Conservation (phyloP, 2,888 invertebrate species). For the Netelia melanura region DNA sequence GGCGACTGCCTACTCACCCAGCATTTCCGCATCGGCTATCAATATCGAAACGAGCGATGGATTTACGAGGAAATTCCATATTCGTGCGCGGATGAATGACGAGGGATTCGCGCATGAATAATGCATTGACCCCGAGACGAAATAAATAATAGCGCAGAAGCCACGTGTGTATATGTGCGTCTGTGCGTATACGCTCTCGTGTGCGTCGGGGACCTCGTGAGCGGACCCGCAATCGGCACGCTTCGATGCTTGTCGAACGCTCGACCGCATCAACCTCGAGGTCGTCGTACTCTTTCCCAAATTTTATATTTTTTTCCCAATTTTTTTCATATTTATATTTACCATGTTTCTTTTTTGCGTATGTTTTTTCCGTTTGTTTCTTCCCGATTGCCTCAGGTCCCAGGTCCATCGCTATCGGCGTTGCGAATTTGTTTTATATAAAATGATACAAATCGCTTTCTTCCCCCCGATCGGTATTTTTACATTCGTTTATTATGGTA, state of each 20-base stretch:
- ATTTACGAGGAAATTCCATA: conserved; percentile 76
- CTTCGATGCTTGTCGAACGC: conserved; percentile 66
- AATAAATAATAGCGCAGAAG: conserved; percentile 76
- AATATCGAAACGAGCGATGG: conserved; percentile 74
- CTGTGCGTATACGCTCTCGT: conserved; percentile 61
- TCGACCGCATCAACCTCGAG: conserved; percentile 58
- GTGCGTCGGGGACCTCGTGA: conserved; percentile 66
- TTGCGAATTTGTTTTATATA: too few relatives aligned
- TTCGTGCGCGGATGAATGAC: conserved; percentile 76
- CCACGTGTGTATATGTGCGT: conserved; percentile 58
- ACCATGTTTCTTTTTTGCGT: conserved; percentile 20
- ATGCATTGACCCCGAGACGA: conserved; percentile 77
- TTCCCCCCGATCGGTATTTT: too few relatives aligned
- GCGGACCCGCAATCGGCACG: conserved; percentile 59
- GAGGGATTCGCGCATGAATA: conserved; percentile 79
- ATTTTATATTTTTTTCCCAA: conserved; percentile 31
- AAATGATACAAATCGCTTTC: too few relatives aligned
- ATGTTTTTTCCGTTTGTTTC: not conserved
- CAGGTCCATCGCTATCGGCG: too few relatives aligned
- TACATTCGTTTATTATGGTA: too few relatives aligned
- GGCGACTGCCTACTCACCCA: conserved; percentile 68
- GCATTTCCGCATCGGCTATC: conserved; percentile 73
- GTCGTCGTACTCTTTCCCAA: conserved; percentile 59
- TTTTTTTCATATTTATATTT: conserved; percentile 29
- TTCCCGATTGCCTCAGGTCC: too few relatives aligned